Base-by-base conservation (phyloP, 2,113 vertebrate genomes). In the Dendropsophus ebraccatus region DNA sequence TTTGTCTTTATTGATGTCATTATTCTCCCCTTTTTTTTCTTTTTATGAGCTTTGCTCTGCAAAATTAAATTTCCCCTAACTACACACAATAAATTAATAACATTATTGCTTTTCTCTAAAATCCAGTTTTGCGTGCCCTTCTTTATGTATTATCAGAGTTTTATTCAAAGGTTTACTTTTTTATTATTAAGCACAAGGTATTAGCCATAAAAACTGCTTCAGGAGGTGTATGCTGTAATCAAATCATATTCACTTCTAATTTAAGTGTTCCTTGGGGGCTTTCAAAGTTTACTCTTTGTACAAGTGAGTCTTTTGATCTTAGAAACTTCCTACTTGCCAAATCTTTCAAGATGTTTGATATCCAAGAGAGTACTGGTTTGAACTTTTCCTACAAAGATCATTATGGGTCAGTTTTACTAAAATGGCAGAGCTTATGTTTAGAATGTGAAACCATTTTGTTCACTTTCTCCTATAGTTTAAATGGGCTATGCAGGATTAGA, bases 141-240 rank as follows among this genome's bases (percentile, higher is more conserved):
- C 30, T 73, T 74, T 4, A 47, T 47, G n/a, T 74, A 25, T 47
- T 47, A 47, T 74, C 70, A 47, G 37, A 49, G 35, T 21, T 76
- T 76, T 52, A 25, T 30, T 50, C 1, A 50, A 47, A 62, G 4
- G 45, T 49, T 74, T 74, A 12, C 8, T 13, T 73, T 73, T 73
- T 76, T 79, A 21, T 37, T 58, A 58, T 56, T 78, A 79, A 80
- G 13, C 19, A 60, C 35, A 80, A 35, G 14, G 23, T 80, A 80
- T 60, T 97, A 28, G 25, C 80, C 62, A 82, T 82, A 54, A 72
- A 41, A 73, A 73, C 4, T 49, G 82, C 82, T 75, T 47, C 54
- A 75, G 82, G 82, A 84, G 82, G 82, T 84, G 72, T 52, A 84
- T 84, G 70, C 54, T 84, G 50, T 84, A 74, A 74, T 84, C 50